Conservation (phyloP, 2,888 invertebrate species). For the Coleophora deauratella region DNA sequence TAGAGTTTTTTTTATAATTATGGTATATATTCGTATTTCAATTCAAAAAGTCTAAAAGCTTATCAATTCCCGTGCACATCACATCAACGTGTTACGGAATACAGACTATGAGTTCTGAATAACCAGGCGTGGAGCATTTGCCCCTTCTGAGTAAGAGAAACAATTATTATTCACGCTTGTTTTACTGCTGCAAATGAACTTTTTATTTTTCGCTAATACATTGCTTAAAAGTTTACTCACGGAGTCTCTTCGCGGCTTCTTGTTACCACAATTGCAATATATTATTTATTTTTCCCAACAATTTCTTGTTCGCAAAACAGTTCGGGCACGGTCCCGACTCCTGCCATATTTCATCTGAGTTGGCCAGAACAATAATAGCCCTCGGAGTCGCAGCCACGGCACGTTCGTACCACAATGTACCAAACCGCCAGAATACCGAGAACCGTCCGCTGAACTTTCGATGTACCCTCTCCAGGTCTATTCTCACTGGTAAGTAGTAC, state of each 20-base stretch:
- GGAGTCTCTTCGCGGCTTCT: slow-evolving; percentile 49
- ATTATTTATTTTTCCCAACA: slow-evolving; percentile 52
- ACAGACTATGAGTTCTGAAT: too few relatives aligned
- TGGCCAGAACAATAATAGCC: slow-evolving; percentile 73
- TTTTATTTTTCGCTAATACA: slow-evolving; percentile 17
- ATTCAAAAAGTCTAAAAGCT: too few relatives aligned
- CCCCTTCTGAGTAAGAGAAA: too few relatives aligned
- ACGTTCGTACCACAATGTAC: slow-evolving; percentile 71
- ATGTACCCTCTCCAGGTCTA: slow-evolving; percentile 8
- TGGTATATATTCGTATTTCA: too few relatives aligned
- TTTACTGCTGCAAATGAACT: too few relatives aligned
- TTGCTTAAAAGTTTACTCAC: slow-evolving; percentile 51
- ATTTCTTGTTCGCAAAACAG: slow-evolving; percentile 64
- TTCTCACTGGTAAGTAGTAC: slow-evolving; percentile 29
- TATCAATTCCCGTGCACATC: too few relatives aligned
- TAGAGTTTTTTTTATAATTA: too few relatives aligned
- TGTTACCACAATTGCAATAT: slow-evolving; percentile 40
- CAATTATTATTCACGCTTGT: too few relatives aligned
- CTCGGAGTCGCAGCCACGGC: slow-evolving; percentile 66
- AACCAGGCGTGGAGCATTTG: too few relatives aligned
- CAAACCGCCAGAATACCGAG: slow-evolving; percentile 36
- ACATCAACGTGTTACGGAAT: too few relatives aligned
- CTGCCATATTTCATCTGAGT: slow-evolving; percentile 68
- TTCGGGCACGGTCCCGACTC: slow-evolving; percentile 64
- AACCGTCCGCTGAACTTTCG: slow-evolving; percentile 17